Conservation (phyloP, 1,140 invertebrate species). For the Lepidurus arcticus region DNA sequence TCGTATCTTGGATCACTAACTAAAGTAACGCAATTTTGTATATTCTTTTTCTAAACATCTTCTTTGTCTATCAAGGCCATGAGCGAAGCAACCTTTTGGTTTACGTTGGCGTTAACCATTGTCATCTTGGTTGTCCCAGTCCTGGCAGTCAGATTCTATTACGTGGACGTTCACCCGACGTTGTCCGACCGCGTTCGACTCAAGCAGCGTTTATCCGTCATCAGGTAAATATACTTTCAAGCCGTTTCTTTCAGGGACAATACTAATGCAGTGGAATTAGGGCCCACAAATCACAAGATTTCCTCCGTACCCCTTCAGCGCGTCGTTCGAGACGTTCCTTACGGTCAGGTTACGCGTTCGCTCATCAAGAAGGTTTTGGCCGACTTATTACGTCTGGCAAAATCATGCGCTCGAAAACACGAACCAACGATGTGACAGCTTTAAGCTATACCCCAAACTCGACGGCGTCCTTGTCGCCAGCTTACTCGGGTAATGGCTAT, state of each 20-base stretch:
- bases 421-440: neutral
- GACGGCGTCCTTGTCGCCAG: neutral
- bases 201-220: constrained; percentile 65
- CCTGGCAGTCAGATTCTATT: constrained; percentile 88
- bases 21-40: constrained; percentile 47
- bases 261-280: constrained; percentile 43
- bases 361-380: constrained; percentile 95
- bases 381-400: constrained; percentile 95
- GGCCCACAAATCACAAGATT: constrained; percentile 65
- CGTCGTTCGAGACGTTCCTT: constrained; percentile 79
- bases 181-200: constrained; percentile 84
- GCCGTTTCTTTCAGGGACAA: neutral
- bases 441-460: neutral
- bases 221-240: constrained; percentile 41
- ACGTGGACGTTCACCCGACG: constrained; percentile 79
- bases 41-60: neutral
- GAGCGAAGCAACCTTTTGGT: constrained; percentile 90
- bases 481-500: constrained; percentile 1
- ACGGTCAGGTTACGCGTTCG: constrained; percentile 96
- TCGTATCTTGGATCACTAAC: constrained; percentile 76
- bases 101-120: constrained; percentile 79
- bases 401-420: constrained; percentile 66
- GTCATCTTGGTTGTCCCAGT: constrained; percentile 84
- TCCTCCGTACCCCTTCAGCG: constrained; percentile 75
- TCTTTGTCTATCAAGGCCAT: constrained; percentile 56